Evolutionary conservation across 2,888 invertebrate genomes (phyloP).

Genomic region (Pheosia gnoma): DNA sequence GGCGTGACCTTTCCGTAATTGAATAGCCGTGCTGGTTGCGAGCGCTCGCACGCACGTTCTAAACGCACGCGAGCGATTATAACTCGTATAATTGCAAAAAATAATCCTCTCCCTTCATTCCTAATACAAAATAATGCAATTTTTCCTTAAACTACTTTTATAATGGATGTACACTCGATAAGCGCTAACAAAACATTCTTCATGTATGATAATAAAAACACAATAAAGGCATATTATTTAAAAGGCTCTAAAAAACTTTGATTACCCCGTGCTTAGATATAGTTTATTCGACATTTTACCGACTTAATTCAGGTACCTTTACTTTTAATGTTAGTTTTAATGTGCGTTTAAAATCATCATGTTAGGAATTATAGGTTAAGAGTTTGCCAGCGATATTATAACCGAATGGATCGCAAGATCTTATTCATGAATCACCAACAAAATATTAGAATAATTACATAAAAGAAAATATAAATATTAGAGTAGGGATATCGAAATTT

Average conservation of each 20-base stretch:
- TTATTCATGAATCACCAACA: too few species aligned
- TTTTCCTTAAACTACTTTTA: conserved; percentile 3
- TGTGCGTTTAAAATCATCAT: too few species aligned
- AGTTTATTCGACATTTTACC: conserved; percentile 22
- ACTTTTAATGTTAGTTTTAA: too few species aligned
- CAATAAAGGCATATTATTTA: conserved; percentile 21
- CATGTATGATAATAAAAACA: conserved; percentile 26
- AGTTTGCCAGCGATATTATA: too few species aligned
- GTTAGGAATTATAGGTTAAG: too few species aligned
- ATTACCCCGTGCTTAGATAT: conserved; percentile 25
- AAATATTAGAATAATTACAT: too few species aligned
- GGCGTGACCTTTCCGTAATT: conserved; percentile 81
- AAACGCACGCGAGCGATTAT: conserved; percentile 70
- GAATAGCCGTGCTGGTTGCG: conserved; percentile 73
- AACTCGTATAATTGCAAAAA: conserved; percentile 38
- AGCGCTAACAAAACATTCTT: conserved; percentile 24
- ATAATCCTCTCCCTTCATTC: conserved; percentile 27
- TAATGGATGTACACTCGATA: conserved; percentile 7
- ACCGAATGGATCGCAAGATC: too few species aligned
- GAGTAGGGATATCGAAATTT: too few species aligned
- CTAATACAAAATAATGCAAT: neutral
- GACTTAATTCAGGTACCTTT: conserved; percentile 32
- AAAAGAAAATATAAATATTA: too few species aligned
- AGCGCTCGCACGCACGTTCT: conserved; percentile 67
- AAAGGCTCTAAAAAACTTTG: conserved; percentile 15